Evolutionary conservation across 1,140 invertebrate genomes (phyloP), one percentile per base, ranked within the genome.

Genomic region (Oedothorax gibbosus): DNA sequence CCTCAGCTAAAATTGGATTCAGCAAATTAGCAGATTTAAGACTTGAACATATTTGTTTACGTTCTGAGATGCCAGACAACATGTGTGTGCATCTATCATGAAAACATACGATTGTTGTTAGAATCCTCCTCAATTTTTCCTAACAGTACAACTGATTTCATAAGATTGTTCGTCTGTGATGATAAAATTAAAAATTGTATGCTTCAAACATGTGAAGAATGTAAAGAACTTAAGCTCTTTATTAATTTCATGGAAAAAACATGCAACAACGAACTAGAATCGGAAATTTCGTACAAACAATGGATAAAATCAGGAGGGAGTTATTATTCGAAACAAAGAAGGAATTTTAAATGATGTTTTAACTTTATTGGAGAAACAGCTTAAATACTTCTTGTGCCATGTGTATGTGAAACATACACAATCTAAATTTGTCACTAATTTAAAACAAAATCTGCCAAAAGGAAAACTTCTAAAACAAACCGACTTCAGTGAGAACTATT

Each of bases 361-460:
- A 8, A 18, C 11, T 66, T 66, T 8, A 66, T n/a, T 66, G n/a
- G 64, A 66, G 64, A 66, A 66, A 66, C 64, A 66, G 20, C 64
- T 66, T 72, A 53, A 6, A 50, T 72, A 72, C 35, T 72, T 72
- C 50, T 49, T 72, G 50, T 72, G 69, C 7, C 69, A 72, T 21
- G 69, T 53, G 7, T 72, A 15, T 72, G 50, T 72, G 9, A 72
- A 72, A 49, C 69, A 49, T 18, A 72, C 69, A 21, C 69, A 72
- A 49, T 72, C 21, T 10, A 21, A 7, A 72, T 21, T 72, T 49
- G 35, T 72, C 18, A 53, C 21, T 10, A 72, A 72, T 50, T 50
- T 50, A 53, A 72, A 72, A 50, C 9, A 72, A 72, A 72, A 72
- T 72, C 69, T 72, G 14, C 49, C 69, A 7, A 10, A 21, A 21